These are phyloP conservation scores for Heliangelus exortis DNA, from an alignment of 2,797 vertebrate species.

Conservation along the genomic window DNA sequence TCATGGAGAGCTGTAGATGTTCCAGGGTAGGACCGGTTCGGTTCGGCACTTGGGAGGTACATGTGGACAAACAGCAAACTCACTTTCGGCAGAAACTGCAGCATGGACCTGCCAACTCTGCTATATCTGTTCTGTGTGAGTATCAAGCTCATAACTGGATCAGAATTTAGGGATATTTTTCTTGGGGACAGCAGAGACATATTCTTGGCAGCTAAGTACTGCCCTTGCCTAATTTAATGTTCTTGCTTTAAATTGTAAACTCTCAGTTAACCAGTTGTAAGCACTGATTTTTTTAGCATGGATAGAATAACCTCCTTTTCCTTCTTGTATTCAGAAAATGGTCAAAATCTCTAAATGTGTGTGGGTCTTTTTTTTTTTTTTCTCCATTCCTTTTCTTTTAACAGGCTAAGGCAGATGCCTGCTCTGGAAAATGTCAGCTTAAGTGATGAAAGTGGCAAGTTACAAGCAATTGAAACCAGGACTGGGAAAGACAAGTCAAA, in stretches of 20 bases:
- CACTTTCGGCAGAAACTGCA: background rate
- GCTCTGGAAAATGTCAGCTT: constrained; percentile 31
- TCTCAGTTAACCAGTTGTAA: constrained; percentile 5
- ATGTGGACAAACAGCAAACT: background rate
- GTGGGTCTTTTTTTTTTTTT: too few relatives aligned
- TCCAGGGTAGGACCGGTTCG: background rate
- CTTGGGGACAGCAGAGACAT: constrained; percentile 19
- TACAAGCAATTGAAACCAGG: constrained; percentile 40
- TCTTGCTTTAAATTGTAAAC: constrained; percentile 29
- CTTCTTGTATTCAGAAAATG: background rate
- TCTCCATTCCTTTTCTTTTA: background rate
- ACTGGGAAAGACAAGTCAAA: background rate
- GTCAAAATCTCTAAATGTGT: background rate
- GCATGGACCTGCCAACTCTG: background rate
- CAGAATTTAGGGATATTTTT: constrained; percentile 54
- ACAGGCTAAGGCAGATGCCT: constrained; percentile 1
- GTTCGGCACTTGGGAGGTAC: background rate
- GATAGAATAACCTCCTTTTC: background rate
- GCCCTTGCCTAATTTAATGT: constrained; percentile 43
- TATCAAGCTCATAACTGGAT: constrained; percentile 6
- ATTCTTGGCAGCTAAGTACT: constrained; percentile 43
- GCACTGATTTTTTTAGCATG: constrained; percentile 6
- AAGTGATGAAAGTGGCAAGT: constrained; percentile 38
- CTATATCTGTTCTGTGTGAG: background rate
- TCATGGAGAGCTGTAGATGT: background rate